These are phyloP conservation scores for Anoura caudifer DNA, from an alignment of 2,113 vertebrate genomes.

Conservation along the genomic window DNA sequence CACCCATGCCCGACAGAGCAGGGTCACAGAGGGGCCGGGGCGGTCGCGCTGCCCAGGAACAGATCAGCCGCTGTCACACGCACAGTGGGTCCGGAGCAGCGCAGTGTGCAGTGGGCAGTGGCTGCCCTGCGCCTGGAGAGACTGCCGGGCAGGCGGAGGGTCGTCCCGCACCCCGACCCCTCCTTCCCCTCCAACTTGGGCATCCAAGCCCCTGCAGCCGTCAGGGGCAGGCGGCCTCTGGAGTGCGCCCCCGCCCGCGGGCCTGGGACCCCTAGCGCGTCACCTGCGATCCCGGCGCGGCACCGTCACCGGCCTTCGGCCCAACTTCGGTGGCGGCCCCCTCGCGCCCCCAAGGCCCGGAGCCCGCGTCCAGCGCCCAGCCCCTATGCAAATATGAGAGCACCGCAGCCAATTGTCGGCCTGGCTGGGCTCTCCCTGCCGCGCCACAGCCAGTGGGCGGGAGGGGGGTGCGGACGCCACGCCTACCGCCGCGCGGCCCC, in stretches of 20 bases:
- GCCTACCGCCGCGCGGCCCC: constrained; percentile 55
- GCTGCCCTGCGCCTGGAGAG: constrained; percentile 96
- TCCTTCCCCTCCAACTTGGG: not conserved
- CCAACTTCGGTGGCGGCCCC: constrained; percentile 39
- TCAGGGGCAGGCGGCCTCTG: not conserved
- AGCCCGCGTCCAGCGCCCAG: not conserved
- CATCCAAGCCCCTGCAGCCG: not conserved
- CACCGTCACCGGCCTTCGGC: not conserved
- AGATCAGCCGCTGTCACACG: constrained; percentile 99
- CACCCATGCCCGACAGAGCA: not conserved
- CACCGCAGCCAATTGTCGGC: constrained; percentile 44
- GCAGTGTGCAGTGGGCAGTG: constrained; percentile 99
- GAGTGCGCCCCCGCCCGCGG: not conserved
- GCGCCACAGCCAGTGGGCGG: constrained; percentile 68
- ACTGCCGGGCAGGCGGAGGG: not conserved
- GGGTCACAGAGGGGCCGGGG: constrained; percentile 14
- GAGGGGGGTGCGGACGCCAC: not conserved
- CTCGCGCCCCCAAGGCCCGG: not conserved
- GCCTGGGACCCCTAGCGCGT: not conserved
- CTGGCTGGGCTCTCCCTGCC: not conserved
- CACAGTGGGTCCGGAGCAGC: constrained; percentile 95
- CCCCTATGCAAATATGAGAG: constrained; percentile 34
- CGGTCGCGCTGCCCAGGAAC: constrained; percentile 88
- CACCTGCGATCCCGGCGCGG: constrained; percentile 4
- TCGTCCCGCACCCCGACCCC: not conserved